These are phyloP conservation scores for Austrolebias charrua DNA, from an alignment of 2,797 vertebrate species.

Conservation along the genomic window DNA sequence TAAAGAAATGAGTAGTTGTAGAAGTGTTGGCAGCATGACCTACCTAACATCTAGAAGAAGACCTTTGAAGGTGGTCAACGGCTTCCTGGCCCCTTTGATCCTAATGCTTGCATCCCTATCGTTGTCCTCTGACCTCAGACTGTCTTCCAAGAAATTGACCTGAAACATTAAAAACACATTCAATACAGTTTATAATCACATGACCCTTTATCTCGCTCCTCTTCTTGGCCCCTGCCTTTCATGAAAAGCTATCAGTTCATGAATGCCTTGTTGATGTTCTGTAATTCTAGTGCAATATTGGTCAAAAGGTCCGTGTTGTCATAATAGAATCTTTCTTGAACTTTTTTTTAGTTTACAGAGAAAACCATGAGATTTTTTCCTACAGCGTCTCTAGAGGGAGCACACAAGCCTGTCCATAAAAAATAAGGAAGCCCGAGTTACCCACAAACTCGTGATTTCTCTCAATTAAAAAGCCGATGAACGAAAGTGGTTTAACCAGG, in stretches of 20 bases:
- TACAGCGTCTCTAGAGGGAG: background rate
- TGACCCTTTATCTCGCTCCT: conserved; percentile 22
- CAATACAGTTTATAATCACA: background rate
- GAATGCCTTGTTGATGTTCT: background rate
- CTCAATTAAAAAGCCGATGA: background rate
- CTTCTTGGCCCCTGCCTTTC: conserved; percentile 36
- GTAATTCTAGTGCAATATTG: background rate
- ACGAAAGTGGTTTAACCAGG: conserved; percentile 1
- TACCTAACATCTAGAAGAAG: conserved; percentile 93
- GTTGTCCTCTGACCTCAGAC: conserved; percentile 83
- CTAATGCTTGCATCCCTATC: conserved; percentile 85
- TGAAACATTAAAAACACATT: conserved; percentile 57
- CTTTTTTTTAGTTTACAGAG: conserved; percentile 6
- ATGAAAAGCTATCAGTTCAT: conserved; percentile 39
- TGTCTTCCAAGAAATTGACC: conserved; percentile 86
- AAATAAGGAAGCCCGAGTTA: conserved; percentile 29
- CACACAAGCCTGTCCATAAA: conserved; percentile 7
- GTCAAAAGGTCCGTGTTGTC: background rate
- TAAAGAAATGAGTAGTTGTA: background rate
- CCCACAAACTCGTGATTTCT: conserved; percentile 37
- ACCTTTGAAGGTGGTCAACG: conserved; percentile 91
- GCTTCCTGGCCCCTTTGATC: conserved; percentile 85
- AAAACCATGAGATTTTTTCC: conserved; percentile 14
- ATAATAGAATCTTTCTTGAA: conserved; percentile 13
- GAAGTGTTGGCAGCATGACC: background rate